Conservation (phyloP, 2,888 invertebrate genomes). For the Mayetiola destructor region DNA sequence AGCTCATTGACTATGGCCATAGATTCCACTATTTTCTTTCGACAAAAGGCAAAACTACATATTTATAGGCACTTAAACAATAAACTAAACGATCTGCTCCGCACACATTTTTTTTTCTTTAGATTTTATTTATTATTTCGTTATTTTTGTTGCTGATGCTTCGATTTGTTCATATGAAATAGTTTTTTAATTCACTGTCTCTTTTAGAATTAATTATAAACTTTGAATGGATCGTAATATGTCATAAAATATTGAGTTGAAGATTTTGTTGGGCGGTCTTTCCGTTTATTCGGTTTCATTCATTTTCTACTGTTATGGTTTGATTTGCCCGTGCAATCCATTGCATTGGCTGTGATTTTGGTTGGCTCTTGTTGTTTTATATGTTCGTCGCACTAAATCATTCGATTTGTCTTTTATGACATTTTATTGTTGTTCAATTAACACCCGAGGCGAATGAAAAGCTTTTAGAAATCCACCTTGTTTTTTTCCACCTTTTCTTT, state of each 20-base stretch:
- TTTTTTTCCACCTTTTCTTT: too few relatives aligned
- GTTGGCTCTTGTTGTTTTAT: too few relatives aligned
- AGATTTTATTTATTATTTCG: neutral
- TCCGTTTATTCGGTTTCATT: neutral
- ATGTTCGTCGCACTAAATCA: neutral
- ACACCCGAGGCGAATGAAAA: neutral
- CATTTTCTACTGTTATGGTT: neutral
- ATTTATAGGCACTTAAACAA: neutral
- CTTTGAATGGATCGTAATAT: neutral
- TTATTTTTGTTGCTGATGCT: neutral
- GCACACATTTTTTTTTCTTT: too few relatives aligned
- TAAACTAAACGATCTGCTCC: neutral
- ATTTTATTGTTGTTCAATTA: neutral
- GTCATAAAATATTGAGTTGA: neutral
- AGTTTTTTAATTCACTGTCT: conserved; percentile 4
- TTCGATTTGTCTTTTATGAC: neutral
- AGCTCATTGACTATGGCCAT: too few relatives aligned
- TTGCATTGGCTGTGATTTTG: neutral
- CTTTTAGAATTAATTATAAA: neutral
- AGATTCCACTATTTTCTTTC: too few relatives aligned
- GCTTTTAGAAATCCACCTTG: too few relatives aligned
- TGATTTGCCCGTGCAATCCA: neutral
- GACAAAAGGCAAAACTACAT: neutral
- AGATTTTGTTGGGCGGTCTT: too few relatives aligned
- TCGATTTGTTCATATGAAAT: conserved; percentile 6